Evolutionary conservation across 2,113 vertebrate genomes (phyloP).

Genomic region (Rousettus leschenaultii): DNA sequence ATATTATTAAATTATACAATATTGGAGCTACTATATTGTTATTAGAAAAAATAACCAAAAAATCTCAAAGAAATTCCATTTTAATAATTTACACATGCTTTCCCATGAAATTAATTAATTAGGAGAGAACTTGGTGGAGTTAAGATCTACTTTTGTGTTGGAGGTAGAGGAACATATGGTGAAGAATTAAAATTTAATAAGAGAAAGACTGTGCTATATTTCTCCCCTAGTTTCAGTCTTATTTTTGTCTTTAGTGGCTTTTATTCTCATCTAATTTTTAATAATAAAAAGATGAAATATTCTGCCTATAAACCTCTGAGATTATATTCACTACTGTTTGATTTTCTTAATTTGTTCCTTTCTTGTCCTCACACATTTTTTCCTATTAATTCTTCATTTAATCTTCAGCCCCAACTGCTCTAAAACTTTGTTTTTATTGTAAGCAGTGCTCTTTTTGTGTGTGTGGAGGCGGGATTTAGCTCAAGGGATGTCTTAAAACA

Average conservation of each 20-base stretch:
- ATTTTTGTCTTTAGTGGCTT: background rate
- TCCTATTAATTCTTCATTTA: background rate
- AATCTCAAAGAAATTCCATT: background rate
- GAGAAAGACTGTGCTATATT: background rate
- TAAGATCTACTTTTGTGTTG: background rate
- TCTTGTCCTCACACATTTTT: background rate
- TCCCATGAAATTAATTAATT: background rate
- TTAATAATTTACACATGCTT: background rate
- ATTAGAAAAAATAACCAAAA: background rate
- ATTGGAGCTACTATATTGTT: background rate
- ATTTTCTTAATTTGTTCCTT: background rate
- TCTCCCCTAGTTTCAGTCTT: background rate
- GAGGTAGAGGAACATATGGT: background rate
- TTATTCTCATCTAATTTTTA: background rate
- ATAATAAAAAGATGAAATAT: background rate
- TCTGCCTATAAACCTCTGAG: background rate
- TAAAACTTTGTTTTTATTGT: background rate
- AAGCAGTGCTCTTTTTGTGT: background rate
- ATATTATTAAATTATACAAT: background rate
- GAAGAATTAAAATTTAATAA: background rate
- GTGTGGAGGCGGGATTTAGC: background rate
- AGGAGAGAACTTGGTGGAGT: background rate
- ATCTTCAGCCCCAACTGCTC: background rate
- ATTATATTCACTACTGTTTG: background rate
- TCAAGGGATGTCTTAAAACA: background rate